Percentiles rank a stretch among this genome's conserved stretches.
These are phyloP conservation scores for Unio pictorum DNA, from an alignment of 2,888 invertebrate genomes.

Conservation along the genomic window DNA sequence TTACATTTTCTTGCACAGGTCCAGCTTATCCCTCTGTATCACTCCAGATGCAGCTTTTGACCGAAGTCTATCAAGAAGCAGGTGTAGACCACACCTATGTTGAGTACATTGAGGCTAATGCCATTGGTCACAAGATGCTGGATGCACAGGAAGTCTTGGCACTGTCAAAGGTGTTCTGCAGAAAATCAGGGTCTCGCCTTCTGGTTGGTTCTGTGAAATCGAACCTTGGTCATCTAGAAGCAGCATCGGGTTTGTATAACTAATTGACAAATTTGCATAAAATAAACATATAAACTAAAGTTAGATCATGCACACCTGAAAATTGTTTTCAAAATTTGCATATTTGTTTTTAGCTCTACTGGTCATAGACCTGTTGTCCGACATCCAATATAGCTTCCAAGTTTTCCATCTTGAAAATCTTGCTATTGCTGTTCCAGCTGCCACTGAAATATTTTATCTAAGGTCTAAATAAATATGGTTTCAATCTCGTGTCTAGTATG, in stretches of 20 bases:
- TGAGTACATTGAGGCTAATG: conserved; percentile 95
- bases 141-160: conserved; percentile 98
- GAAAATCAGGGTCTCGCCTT: conserved; percentile 76
- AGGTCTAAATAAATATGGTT: too few species aligned
- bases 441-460: too few species aligned
- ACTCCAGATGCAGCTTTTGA: conserved; percentile 78
- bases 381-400: too few species aligned
- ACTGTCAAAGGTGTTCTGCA: conserved; percentile 80
- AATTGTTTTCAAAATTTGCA: too few species aligned
- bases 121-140: conserved; percentile 91
- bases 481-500: too few species aligned
- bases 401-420: too few species aligned
- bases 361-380: too few species aligned
- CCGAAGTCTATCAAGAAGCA: conserved; percentile 88
- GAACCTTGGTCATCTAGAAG: conserved; percentile 98
- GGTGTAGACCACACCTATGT: conserved; percentile 87
- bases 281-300: too few species aligned
- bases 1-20: conserved; percentile 40
- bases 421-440: too few species aligned
- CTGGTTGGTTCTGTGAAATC: conserved; percentile 97
- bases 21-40: conserved; percentile 76
- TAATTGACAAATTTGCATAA: too few species aligned
- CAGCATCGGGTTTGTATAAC: conserved; percentile 73
- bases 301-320: too few species aligned
- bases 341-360: too few species aligned